A percentile compares a stretch with the other conserved stretches of the same genome.
Conservation (phyloP, 2,113 vertebrate species). For the Hirundichthys speculiger region DNA sequence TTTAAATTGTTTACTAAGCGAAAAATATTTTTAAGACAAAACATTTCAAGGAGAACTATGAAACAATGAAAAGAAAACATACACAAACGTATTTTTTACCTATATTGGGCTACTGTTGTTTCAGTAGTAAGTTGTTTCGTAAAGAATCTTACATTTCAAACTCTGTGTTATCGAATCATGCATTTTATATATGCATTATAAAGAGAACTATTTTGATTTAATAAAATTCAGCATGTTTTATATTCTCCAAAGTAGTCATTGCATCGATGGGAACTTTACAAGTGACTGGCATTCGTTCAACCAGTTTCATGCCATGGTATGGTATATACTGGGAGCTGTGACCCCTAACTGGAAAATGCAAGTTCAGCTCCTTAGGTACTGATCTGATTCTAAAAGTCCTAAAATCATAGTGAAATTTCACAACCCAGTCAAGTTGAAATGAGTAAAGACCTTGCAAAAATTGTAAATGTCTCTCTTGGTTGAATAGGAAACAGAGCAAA, state of each 20-base stretch:
- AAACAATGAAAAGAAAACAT: too few species aligned
- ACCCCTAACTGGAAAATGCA: background rate
- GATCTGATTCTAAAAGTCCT: background rate
- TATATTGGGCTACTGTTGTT: too few species aligned
- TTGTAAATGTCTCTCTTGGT: constrained; percentile 13
- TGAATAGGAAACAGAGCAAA: constrained; percentile 11
- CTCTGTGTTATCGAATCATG: too few species aligned
- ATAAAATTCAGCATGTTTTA: too few species aligned
- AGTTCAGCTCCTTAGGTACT: background rate
- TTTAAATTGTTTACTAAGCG: background rate
- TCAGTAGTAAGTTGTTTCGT: too few species aligned
- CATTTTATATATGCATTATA: too few species aligned
- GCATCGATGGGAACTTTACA: background rate
- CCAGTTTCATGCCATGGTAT: background rate
- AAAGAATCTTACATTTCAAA: too few species aligned
- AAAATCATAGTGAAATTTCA: constrained; percentile 1
- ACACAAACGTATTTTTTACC: too few species aligned
- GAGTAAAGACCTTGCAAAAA: background rate
- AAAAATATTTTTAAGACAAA: too few species aligned
- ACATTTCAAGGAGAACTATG: too few species aligned
- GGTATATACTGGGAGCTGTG: too few species aligned
- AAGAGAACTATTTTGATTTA: too few species aligned
- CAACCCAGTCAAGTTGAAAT: background rate
- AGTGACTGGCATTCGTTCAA: background rate
- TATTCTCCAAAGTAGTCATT: background rate